Evolutionary conservation across 2,797 vertebrate species (phyloP).

Genomic region (Pteropus rufus): DNA sequence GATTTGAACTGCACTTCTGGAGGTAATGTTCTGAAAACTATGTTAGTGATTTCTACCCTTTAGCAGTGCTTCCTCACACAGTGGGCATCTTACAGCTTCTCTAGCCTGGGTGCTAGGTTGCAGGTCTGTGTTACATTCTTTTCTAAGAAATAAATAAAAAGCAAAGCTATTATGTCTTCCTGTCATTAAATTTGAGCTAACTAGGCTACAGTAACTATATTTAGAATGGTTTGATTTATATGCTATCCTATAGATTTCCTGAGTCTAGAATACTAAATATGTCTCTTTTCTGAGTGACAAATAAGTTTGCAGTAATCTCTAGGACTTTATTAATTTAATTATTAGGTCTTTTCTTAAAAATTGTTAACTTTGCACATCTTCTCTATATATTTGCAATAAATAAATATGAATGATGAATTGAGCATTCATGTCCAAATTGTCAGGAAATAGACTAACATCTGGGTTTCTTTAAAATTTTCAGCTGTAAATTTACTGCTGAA

Average conservation of each 20-base stretch:
- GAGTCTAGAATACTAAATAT: neutral
- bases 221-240: neutral
- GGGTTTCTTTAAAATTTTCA: neutral
- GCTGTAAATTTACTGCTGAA: neutral
- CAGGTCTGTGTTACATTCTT: neutral
- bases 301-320: neutral
- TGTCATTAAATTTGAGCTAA: neutral
- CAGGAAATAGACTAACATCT: neutral
- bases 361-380: neutral
- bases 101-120: neutral
- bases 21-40: conserved; percentile 84
- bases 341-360: neutral
- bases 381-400: neutral
- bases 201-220: neutral
- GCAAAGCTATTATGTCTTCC: neutral
- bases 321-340: neutral
- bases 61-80: neutral
- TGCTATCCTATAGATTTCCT: neutral
- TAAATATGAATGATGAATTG: neutral
- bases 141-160: conserved; percentile 3
- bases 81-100: neutral
- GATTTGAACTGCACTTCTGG: conserved; percentile 99
- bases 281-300: conserved; percentile 11
- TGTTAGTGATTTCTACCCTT: neutral
- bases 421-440: neutral